Percentiles rank a stretch among this genome's conserved stretches.
phyloP scores from a whole-genome alignment of 2,113 vertebrate species.

The Sander lucioperca region DNA sequence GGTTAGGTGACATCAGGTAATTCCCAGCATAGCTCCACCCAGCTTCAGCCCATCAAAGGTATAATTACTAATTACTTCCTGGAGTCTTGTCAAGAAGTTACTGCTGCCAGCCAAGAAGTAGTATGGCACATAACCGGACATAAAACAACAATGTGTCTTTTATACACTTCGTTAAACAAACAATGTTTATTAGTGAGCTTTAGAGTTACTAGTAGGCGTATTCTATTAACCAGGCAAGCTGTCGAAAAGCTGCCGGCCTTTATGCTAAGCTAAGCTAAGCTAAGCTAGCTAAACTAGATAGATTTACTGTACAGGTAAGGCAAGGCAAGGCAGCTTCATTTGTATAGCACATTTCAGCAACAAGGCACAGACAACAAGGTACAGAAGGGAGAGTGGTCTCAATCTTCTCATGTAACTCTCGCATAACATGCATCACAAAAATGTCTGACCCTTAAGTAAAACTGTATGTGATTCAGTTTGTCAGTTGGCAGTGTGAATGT shows the following conservation, averaged over 20 bases:
- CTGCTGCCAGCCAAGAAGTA: not conserved
- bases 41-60: not conserved
- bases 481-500: not conserved
- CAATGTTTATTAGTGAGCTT: not conserved
- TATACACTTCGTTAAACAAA: not conserved
- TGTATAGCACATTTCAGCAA: too few relatives aligned
- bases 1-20: not conserved
- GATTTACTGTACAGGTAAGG: not conserved
- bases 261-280: not conserved
- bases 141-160: not conserved
- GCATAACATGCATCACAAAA: not conserved
- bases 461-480: not conserved
- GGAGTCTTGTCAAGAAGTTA: not conserved
- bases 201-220: not conserved
- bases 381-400: not conserved
- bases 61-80: conserved; percentile 8
- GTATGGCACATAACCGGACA: too few relatives aligned
- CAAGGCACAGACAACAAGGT: too few relatives aligned
- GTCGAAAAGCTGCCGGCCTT: too few relatives aligned
- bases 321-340: too few relatives aligned
- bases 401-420: not conserved
- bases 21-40: not conserved
- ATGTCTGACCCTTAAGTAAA: not conserved
- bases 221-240: not conserved
- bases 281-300: not conserved